phyloP scores from a whole-genome alignment of 2,888 invertebrate species.

The Thecophora atra region DNA sequence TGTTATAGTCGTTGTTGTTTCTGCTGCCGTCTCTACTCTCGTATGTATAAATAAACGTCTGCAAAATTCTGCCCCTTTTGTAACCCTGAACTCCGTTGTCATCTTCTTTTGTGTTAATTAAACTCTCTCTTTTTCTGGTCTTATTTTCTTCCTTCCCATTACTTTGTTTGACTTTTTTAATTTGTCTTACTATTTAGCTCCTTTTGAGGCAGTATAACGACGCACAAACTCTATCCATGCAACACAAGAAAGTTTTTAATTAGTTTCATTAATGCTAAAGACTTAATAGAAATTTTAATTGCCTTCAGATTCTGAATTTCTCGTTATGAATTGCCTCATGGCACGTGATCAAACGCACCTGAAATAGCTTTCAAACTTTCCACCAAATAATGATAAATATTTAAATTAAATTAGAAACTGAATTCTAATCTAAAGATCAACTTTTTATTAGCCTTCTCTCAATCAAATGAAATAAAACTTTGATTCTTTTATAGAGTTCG shows the following conservation, averaged over 20 bases:
- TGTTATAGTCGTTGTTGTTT: slow-evolving; percentile 29
- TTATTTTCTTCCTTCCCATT: background rate
- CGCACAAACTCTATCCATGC: slow-evolving; percentile 18
- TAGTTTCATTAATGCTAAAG: slow-evolving; percentile 23
- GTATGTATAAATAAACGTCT: background rate
- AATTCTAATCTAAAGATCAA: no score
- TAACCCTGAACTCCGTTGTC: background rate
- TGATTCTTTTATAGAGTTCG: no score
- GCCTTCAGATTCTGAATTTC: slow-evolving; percentile 22
- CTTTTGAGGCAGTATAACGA: background rate
- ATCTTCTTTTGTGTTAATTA: background rate
- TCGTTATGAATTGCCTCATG: background rate
- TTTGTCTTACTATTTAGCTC: no score
- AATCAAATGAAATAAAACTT: no score
- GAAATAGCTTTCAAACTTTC: no score
- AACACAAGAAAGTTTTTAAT: slow-evolving; percentile 7
- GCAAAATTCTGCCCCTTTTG: no score
- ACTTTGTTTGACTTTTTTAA: background rate
- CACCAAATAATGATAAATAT: no score
- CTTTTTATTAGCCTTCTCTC: no score
- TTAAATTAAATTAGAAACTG: no score
- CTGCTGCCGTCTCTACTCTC: slow-evolving; percentile 15
- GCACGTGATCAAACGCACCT: background rate
- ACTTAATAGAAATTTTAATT: slow-evolving; percentile 28
- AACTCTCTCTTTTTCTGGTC: background rate